Conservation (phyloP, 2,797 vertebrate species). For the Acrossocheilus fasciatus region DNA sequence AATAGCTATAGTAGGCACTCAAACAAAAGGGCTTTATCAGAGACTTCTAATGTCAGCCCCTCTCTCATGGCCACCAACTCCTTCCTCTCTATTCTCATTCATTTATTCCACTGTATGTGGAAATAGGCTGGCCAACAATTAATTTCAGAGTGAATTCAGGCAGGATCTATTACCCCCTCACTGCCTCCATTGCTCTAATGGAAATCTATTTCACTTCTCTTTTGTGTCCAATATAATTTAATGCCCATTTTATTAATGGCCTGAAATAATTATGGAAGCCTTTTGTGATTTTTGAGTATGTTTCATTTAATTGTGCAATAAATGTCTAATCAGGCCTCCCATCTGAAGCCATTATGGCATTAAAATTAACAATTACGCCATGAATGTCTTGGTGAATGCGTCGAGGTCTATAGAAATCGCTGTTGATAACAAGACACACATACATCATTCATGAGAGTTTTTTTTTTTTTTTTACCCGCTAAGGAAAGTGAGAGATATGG, state of each 20-base stretch:
- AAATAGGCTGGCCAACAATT: constrained; percentile 99
- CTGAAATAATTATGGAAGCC: constrained; percentile 99
- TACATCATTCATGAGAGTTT: constrained; percentile 99
- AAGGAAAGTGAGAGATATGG: constrained; percentile 79
- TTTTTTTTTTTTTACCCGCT: constrained; percentile 79
- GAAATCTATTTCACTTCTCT: constrained; percentile 99
- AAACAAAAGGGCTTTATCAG: constrained; percentile 85
- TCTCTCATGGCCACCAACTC: constrained; percentile 75
- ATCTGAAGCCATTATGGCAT: constrained; percentile 99
- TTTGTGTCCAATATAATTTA: constrained; percentile 99
- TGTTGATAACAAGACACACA: constrained; percentile 99
- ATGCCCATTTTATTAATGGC: constrained; percentile 99
- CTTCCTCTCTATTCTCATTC: constrained; percentile 86
- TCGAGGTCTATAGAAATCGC: constrained; percentile 99
- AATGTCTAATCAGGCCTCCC: constrained; percentile 99
- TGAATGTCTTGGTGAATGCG: constrained; percentile 94
- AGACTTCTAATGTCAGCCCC: constrained; percentile 78
- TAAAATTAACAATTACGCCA: constrained; percentile 99
- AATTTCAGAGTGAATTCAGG: constrained; percentile 99
- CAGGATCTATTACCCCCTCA: constrained; percentile 99
- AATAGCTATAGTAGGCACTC: constrained; percentile 80
- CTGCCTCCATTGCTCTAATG: constrained; percentile 99
- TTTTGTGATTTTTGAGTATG: constrained; percentile 99
- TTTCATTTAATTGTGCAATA: constrained; percentile 99
- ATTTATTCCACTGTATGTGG: constrained; percentile 99